Conservation (phyloP, 2,888 invertebrate species). For the Acleris holmiana region DNA sequence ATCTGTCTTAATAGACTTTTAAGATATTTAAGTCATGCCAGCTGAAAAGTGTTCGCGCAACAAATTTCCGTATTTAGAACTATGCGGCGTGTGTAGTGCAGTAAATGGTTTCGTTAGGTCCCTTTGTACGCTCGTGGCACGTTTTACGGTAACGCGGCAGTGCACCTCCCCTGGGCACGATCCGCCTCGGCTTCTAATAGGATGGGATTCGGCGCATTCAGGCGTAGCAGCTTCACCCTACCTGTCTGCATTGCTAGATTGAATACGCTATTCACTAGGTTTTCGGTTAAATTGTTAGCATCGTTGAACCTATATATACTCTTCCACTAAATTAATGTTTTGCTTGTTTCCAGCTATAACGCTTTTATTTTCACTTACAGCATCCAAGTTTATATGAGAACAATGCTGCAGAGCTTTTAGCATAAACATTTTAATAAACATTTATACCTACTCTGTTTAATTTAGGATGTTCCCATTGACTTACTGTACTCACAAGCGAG, state of each 20-base stretch:
- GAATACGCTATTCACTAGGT: constrained; percentile 46
- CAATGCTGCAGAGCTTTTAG: too few relatives aligned
- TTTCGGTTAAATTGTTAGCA: constrained; percentile 43
- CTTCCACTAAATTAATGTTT: too few relatives aligned
- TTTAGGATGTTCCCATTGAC: too few relatives aligned
- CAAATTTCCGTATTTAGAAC: constrained; percentile 20
- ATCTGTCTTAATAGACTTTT: too few relatives aligned
- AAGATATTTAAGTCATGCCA: too few relatives aligned
- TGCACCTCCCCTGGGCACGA: constrained; percentile 53
- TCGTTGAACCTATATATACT: constrained; percentile 1
- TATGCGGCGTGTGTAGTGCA: constrained; percentile 9
- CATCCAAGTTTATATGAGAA: not conserved
- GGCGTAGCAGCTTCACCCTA: constrained; percentile 46
- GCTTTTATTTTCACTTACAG: not conserved
- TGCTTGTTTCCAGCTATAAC: not conserved
- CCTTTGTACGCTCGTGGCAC: constrained; percentile 40
- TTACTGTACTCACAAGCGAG: too few relatives aligned
- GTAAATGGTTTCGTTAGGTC: constrained; percentile 31
- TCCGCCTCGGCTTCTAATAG: constrained; percentile 52
- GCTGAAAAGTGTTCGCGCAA: constrained; percentile 4
- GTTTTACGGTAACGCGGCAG: constrained; percentile 38
- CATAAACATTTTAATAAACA: too few relatives aligned
- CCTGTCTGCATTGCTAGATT: constrained; percentile 35
- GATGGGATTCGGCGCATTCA: constrained; percentile 57
- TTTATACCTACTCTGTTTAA: too few relatives aligned